Base-by-base conservation (phyloP, 1,140 invertebrate genomes). In the Sipha flava region DNA sequence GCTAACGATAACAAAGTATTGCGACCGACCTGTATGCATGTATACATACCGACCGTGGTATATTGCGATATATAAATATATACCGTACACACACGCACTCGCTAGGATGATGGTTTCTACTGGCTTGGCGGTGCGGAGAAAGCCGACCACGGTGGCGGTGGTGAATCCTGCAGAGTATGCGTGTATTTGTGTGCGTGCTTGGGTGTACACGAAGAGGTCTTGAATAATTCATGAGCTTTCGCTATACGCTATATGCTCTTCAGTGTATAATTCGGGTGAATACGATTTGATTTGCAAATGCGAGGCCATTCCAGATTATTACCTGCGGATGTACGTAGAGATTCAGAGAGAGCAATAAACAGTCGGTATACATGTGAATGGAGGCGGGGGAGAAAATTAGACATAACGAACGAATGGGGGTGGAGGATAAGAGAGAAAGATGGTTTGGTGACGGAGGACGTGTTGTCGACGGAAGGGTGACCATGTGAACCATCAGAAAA, bases 201-300 rank as follows among this genome's bases (percentile, higher is more conserved):
- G n/a, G n/a, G n/a, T 26, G 45, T 72, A 72, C 68, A 16, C 45
- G 26, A 72, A 72, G 68, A 18, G 68, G 45, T 49, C 45, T 23
- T 75, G 72, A 75, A 75, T 75, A 75, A 75, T 75, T 75, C 47
- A 75, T 75, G 72, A 75, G 72, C 23, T 54, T 75, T 31, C 49
- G 49, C 72, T 34, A 40, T 66, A 66, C 37, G 37, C 1, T 45
- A 29, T 2, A 37, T 18, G 21, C 49, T 54, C 49, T 75, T 75
- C 29, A 31, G 72, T 40, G 72, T 75, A 54, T 54, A 54, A 75
- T 75, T 75, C 31, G n/a, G 72, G 45, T 54, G 72, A 75, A 75
- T 75, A 34, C 72, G 49, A 75, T 75, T 75, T 75, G 49, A 75
- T 75, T 75, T 75, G 72, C 72, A 75, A 75, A 75, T 75, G 72